Percentiles rank a stretch among this genome's conserved stretches.
These are phyloP conservation scores for Champsocephalus gunnari DNA, from an alignment of 2,797 vertebrate species.

Conservation along the genomic window DNA sequence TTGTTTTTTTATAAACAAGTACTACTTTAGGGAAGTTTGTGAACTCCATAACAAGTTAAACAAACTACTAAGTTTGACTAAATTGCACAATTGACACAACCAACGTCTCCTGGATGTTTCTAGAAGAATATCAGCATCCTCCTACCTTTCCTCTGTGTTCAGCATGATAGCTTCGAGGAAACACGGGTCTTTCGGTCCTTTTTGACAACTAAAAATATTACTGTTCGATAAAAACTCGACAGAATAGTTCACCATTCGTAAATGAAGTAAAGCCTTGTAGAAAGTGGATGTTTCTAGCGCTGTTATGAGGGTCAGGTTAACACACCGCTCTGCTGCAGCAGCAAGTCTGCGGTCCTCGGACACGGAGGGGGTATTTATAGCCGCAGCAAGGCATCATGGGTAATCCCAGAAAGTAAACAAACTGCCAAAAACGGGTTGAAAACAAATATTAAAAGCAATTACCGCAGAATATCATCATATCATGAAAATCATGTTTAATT, in stretches of 20 bases:
- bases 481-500: neutral
- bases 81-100: accelerated
- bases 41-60: neutral
- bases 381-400: constrained; percentile 62
- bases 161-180: constrained; percentile 76
- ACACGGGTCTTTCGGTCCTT: constrained; percentile 62
- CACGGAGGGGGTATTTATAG: constrained; percentile 50
- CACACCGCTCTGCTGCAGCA: accelerated
- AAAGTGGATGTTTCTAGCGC: neutral
- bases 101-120: neutral
- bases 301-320: accelerated
- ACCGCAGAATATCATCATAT: neutral
- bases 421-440: neutral
- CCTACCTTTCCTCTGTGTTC: constrained; percentile 85
- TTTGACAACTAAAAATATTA: constrained; percentile 71
- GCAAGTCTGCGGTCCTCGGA: accelerated
- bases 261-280: neutral
- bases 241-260: constrained; percentile 79
- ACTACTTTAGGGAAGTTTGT: accelerated
- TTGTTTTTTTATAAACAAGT: neutral
- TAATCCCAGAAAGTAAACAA: constrained; percentile 41
- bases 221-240: constrained; percentile 75
- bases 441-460: neutral
- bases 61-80: neutral
- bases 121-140: neutral